These are phyloP conservation scores for Saturnia pavonia DNA, from an alignment of 2,888 invertebrate genomes.

Conservation along the genomic window DNA sequence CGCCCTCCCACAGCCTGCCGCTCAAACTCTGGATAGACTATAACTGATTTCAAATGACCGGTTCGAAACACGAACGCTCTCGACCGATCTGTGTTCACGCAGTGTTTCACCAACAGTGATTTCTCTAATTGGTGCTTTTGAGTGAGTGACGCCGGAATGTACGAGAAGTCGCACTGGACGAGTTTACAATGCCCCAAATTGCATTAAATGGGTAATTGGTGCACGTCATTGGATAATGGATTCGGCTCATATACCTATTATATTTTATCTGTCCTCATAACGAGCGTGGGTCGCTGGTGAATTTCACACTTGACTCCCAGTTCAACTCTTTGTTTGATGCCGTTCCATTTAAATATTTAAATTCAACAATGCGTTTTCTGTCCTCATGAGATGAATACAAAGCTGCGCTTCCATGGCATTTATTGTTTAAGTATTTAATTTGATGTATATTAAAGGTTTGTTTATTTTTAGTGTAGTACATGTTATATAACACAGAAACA, in stretches of 20 bases:
- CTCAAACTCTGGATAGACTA: constrained; percentile 56
- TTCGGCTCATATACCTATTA: constrained; percentile 71
- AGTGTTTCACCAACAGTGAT: constrained; percentile 71
- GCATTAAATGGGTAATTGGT: constrained; percentile 81
- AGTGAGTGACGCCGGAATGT: constrained; percentile 77
- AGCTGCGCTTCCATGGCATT: constrained; percentile 50
- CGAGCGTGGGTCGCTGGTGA: constrained; percentile 65
- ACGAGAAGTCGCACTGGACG: constrained; percentile 67
- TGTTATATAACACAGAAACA: constrained; percentile 12
- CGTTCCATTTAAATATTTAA: constrained; percentile 65
- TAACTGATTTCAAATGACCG: constrained; percentile 64
- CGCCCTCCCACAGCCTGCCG: constrained; percentile 58
- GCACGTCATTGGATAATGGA: constrained; percentile 81
- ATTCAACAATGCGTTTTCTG: constrained; percentile 65
- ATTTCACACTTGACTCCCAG: constrained; percentile 72
- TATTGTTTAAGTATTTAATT: constrained; percentile 39
- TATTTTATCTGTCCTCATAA: constrained; percentile 63
- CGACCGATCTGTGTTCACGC: constrained; percentile 58
- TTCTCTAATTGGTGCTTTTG: constrained; percentile 72
- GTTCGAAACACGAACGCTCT: constrained; percentile 58
- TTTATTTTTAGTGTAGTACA: constrained; percentile 23
- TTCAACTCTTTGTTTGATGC: constrained; percentile 63
- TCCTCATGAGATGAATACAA: constrained; percentile 68
- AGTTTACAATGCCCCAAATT: constrained; percentile 77
- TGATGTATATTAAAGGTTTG: constrained; percentile 32